These are phyloP conservation scores for Aromia moschata DNA, from an alignment of 2,888 invertebrate genomes.

Conservation along the genomic window DNA sequence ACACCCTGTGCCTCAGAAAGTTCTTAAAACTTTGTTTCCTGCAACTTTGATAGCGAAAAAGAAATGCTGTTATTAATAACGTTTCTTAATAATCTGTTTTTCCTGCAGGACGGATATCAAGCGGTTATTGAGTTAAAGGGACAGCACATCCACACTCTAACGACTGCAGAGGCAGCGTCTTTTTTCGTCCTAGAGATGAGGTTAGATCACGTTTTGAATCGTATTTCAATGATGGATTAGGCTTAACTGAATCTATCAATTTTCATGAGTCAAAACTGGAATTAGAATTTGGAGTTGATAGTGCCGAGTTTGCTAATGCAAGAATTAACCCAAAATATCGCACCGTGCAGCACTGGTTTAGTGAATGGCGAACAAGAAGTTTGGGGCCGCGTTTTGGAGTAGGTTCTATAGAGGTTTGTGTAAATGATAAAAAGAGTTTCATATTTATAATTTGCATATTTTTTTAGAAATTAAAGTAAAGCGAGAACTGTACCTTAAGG, in stretches of 20 bases:
- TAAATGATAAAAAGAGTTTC: neutral
- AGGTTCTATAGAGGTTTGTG: neutral
- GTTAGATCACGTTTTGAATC: conserved; percentile 17
- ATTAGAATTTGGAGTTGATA: conserved; percentile 24
- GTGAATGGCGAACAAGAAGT: conserved; percentile 22
- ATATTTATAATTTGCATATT: neutral
- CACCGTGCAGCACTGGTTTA: conserved; percentile 15
- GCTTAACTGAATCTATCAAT: conserved; percentile 22
- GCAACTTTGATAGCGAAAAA: no score
- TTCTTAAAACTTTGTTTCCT: no score
- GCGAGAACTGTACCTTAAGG: conserved; percentile 9
- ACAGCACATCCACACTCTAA: conserved; percentile 24
- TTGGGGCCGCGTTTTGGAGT: conserved; percentile 7
- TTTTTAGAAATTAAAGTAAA: neutral
- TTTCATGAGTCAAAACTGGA: conserved; percentile 27
- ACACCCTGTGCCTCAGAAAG: no score
- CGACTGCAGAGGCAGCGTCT: conserved; percentile 21
- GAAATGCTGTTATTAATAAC: no score
- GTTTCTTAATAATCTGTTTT: no score
- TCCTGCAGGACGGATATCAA: conserved; percentile 17
- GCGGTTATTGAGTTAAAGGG: conserved; percentile 15
- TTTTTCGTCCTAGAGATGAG: conserved; percentile 16
- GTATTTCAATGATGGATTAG: conserved; percentile 24
- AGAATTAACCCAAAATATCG: conserved; percentile 25
- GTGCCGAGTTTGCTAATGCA: conserved; percentile 17